Base-by-base conservation (phyloP, 2,113 vertebrate genomes). In the Vombatus ursinus region DNA sequence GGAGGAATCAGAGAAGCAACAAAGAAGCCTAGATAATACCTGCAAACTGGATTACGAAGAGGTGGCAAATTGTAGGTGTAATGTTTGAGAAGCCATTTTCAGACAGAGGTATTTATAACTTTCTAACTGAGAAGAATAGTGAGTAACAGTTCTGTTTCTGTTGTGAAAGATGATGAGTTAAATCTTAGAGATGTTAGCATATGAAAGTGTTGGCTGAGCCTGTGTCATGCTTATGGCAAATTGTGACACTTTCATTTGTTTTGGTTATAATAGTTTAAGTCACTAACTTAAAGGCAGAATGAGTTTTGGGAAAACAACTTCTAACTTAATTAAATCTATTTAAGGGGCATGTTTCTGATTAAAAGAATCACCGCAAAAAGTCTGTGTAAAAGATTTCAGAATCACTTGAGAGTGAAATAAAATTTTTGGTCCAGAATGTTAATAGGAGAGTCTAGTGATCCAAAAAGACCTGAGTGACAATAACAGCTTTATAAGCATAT, bases 81-180 rank as follows among this genome's bases (percentile, higher is more conserved):
- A 50, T 49, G 16, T 3, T 77, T 3, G 4, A 89, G 37, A 57
- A 93, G 23, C 61, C 19, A 50, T 31, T 90, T 90, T 25, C 89
- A 94, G 89, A 94, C n/a, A 95, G 94, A 92, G 57, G 26, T n/a
- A 77, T 84, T 84, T 44, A 84, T 22, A 95, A 95, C 12, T 68
- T 51, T 52, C 93, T 95, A 31, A 94, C 0, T 93, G 51, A 93
- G 47, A 92, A 94, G 16, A 84, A 84, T 9, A 61, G 57, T 53
- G 23, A 61, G 57, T 44, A 84, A 68, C 61, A 84, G n/a, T 84
- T 84, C n/a, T n/a, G 25, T 84, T n/a, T 5, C n/a, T 84, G 16
- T 8, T 84, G 37, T 44, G 19, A n/a, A 77, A 77, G 68, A 77
- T 6, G 68, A 77, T n/a, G 68, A 77, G 37, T n/a, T 44, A 77